Conservation (phyloP, 2,797 vertebrate species). For the Leptodactylus fallax region DNA sequence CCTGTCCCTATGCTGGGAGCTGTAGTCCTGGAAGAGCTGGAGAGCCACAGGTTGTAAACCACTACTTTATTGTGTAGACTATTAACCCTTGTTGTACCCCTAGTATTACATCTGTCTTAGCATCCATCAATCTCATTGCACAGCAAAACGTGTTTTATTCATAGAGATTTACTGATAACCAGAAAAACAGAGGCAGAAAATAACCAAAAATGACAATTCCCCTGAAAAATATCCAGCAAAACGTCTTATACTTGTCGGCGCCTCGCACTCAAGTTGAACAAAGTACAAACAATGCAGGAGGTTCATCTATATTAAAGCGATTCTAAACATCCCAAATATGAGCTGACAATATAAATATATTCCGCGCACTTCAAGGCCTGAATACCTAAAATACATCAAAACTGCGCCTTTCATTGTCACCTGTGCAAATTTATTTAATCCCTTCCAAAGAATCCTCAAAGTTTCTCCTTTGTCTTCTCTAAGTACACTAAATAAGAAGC, state of each 20-base stretch:
- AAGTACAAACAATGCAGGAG: conserved; percentile 13
- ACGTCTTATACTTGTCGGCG: neutral
- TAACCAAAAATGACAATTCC: neutral
- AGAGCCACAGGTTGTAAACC: no score
- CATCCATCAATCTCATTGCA: no score
- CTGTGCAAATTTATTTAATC: conserved; percentile 52
- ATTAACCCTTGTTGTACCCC: no score
- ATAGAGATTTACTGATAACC: neutral
- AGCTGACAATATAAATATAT: conserved; percentile 30
- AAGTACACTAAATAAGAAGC: conserved; percentile 34
- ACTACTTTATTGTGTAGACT: no score
- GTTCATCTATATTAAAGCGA: conserved; percentile 34
- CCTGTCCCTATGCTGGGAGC: no score
- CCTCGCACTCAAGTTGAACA: conserved; percentile 1
- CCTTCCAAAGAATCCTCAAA: conserved; percentile 38
- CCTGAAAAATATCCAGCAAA: neutral
- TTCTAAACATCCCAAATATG: neutral
- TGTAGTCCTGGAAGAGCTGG: no score
- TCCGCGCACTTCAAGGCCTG: neutral
- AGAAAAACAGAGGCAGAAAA: no score
- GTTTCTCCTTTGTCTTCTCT: conserved; percentile 41
- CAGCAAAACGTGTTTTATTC: no score
- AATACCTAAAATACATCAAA: conserved; percentile 30
- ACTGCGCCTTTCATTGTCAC: conserved; percentile 23
- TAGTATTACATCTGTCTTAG: no score